phyloP scores from a whole-genome alignment of 2,888 invertebrate genomes.

The Ophonus ardosiacus region DNA sequence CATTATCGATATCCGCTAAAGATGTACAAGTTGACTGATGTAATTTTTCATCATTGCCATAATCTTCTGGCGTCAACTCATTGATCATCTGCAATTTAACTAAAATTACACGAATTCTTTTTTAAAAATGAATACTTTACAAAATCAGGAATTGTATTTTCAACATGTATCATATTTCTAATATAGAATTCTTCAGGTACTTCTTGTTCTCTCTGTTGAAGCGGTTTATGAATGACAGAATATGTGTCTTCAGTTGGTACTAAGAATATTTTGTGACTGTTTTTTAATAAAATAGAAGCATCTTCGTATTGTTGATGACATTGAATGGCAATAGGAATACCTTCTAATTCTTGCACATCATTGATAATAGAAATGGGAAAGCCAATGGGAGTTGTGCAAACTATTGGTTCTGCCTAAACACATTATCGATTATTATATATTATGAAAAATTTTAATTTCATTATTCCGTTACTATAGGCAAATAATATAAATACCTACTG shows the following conservation, averaged over 20 bases:
- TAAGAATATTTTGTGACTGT: slow-evolving; percentile 5
- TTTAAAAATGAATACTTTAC: neutral
- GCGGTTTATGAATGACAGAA: slow-evolving; percentile 5
- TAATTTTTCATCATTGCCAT: neutral
- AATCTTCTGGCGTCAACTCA: neutral
- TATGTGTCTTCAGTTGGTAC: slow-evolving; percentile 9
- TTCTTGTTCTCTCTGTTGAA: neutral
- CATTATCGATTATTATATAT: neutral
- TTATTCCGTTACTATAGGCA: no score
- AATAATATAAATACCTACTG: no score
- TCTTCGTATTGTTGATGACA: neutral
- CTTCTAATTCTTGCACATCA: neutral
- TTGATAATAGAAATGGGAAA: slow-evolving; percentile 13
- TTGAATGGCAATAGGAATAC: slow-evolving; percentile 17
- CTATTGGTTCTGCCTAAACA: slow-evolving; percentile 3
- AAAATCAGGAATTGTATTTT: neutral
- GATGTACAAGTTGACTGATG: neutral
- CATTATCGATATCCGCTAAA: neutral
- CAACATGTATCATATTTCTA: neutral
- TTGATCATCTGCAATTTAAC: neutral
- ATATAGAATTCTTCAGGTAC: neutral
- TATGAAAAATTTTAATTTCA: no score
- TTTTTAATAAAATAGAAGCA: neutral
- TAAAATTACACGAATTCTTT: neutral
- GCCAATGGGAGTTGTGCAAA: neutral